A percentile compares a stretch with the other conserved stretches of the same genome.
Conservation (phyloP, 2,888 invertebrate genomes). For the Blomia tropicalis region DNA sequence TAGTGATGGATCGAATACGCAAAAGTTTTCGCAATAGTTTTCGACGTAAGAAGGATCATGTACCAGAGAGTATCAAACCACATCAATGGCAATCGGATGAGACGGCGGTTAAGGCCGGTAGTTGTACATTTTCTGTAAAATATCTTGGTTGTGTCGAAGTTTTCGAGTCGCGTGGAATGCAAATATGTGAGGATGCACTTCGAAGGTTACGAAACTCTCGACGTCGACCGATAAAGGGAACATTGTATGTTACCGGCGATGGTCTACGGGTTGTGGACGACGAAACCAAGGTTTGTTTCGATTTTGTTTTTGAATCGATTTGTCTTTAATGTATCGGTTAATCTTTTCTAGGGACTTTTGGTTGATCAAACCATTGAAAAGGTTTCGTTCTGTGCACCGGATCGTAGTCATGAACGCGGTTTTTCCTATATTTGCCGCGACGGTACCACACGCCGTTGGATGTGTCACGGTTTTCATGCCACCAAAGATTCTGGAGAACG, state of each 20-base stretch:
- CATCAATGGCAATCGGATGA: slow-evolving; percentile 99
- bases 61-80: slow-evolving; percentile 74
- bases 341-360: slow-evolving; percentile 55
- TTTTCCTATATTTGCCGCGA: slow-evolving; percentile 98
- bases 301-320: slow-evolving; percentile 18
- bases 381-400: slow-evolving; percentile 99
- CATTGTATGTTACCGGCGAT: slow-evolving; percentile 79
- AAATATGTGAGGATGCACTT: slow-evolving; percentile 95
- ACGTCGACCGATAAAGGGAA: slow-evolving; percentile 69
- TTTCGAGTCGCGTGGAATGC: slow-evolving; percentile 97
- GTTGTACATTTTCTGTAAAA: slow-evolving; percentile 92
- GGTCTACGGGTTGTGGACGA: slow-evolving; percentile 94
- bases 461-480: slow-evolving; percentile 98
- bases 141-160: slow-evolving; percentile 98
- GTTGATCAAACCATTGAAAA: slow-evolving; percentile 99
- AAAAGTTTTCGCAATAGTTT: slow-evolving; percentile 55
- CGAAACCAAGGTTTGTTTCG: slow-evolving; percentile 65
- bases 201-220: slow-evolving; percentile 83
- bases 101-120: slow-evolving; percentile 79
- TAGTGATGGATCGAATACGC: slow-evolving; percentile 26
- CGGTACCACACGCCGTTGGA: slow-evolving; percentile 95
- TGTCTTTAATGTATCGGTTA: slow-evolving; percentile 20
- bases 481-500: slow-evolving; percentile 90
- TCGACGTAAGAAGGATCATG: slow-evolving; percentile 57
- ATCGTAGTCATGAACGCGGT: slow-evolving; percentile 89